Evolutionary conservation across 2,113 vertebrate genomes (phyloP).

Genomic region (Ciconia stormi): DNA sequence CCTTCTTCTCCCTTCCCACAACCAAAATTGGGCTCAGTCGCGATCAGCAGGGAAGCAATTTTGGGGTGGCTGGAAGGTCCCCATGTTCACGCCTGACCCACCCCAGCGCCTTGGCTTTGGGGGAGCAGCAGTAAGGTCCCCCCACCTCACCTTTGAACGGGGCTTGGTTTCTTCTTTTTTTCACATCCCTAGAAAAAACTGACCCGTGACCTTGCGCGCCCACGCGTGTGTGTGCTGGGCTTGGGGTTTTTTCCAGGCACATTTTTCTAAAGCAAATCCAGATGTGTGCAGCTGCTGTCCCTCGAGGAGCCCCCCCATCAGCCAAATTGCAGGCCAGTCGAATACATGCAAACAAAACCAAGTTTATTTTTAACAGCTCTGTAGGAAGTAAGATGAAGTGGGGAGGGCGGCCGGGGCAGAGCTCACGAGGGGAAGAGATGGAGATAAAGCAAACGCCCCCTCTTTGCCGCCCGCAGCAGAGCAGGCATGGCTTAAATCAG

Average conservation of each 20-base stretch:
- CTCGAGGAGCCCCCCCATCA: background rate
- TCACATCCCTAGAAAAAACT: background rate
- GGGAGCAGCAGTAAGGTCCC: background rate
- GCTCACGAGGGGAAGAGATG: background rate
- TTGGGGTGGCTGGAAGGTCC: background rate
- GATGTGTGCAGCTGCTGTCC: constrained; percentile 58
- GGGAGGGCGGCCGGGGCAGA: background rate
- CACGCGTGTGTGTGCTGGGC: background rate
- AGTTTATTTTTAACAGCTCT: constrained; percentile 53
- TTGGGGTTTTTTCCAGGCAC: background rate
- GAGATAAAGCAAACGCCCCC: background rate
- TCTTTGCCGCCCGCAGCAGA: background rate
- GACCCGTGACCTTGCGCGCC: accelerated
- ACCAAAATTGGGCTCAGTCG: background rate
- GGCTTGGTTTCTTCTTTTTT: background rate
- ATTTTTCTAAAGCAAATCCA: constrained; percentile 38
- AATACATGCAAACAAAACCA: background rate
- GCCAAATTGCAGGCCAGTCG: background rate
- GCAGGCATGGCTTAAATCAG: background rate
- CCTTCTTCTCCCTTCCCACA: background rate
- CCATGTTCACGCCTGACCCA: background rate
- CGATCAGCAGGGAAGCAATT: background rate
- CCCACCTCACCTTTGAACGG: background rate
- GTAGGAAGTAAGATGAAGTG: constrained; percentile 1
- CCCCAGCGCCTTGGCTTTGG: constrained; percentile 15